Percentiles rank a stretch among this genome's conserved stretches.
These are phyloP conservation scores for Cybosia mesomella DNA, from an alignment of 2,888 invertebrate species.

Conservation along the genomic window DNA sequence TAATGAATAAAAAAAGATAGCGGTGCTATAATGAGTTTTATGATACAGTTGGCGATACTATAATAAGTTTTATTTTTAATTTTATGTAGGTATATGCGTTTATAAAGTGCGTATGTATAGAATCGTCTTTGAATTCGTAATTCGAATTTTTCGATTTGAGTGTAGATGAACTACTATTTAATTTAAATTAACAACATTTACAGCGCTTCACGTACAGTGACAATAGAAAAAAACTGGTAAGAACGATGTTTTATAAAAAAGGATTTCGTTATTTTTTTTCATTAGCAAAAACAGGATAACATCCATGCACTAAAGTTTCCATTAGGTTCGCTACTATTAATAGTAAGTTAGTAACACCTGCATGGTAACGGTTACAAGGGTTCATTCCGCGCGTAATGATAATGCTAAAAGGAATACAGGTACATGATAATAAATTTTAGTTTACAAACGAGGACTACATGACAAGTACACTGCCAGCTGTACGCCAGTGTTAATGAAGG, in stretches of 20 bases:
- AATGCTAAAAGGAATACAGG: constrained; percentile 2
- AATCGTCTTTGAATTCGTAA: too few species aligned
- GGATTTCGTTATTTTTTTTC: constrained; percentile 24
- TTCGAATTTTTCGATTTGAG: too few species aligned
- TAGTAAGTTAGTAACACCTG: constrained; percentile 42
- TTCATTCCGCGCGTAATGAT: constrained; percentile 18
- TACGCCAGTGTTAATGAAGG: constrained; percentile 35
- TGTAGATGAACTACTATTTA: too few species aligned
- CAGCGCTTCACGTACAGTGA: too few species aligned
- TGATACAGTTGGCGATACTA: too few species aligned
- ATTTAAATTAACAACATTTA: too few species aligned
- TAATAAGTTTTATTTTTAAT: too few species aligned
- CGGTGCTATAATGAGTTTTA: too few species aligned
- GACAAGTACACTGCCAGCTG: constrained; percentile 39
- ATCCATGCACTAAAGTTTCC: constrained; percentile 29
- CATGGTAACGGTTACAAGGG: constrained; percentile 41
- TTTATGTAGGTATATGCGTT: too few species aligned
- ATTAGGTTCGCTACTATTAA: constrained; percentile 35
- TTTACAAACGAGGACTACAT: constrained; percentile 29
- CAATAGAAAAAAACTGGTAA: constrained; percentile 10
- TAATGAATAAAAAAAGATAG: too few species aligned
- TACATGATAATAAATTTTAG: constrained; percentile 6
- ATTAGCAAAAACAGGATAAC: constrained; percentile 28
- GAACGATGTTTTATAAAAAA: constrained; percentile 32
- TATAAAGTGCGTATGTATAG: too few species aligned